phyloP scores from a whole-genome alignment of 2,797 vertebrate genomes.

The Delichon dasypus region DNA sequence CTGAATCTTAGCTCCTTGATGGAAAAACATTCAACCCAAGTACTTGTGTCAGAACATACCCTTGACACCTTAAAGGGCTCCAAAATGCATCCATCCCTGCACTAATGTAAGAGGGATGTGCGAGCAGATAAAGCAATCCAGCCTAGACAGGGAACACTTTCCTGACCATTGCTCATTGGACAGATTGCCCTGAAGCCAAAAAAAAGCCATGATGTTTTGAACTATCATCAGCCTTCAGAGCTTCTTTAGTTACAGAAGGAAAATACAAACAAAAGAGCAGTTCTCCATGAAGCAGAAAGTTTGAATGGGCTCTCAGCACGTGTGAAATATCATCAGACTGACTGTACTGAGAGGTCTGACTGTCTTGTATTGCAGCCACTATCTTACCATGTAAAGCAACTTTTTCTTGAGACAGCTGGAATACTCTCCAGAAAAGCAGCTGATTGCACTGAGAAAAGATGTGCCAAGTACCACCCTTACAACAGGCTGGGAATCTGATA shows the following conservation, averaged over 20 bases:
- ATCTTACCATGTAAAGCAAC: not conserved
- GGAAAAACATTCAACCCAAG: not conserved
- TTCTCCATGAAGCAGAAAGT: not conserved
- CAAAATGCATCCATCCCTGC: not conserved
- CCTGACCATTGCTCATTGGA: not conserved
- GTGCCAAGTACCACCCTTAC: not conserved
- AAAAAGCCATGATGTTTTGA: not conserved
- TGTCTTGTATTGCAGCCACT: not conserved
- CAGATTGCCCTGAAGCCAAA: not conserved
- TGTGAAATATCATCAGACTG: not conserved
- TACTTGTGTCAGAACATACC: not conserved
- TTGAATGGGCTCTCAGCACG: not conserved
- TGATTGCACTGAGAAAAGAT: not conserved
- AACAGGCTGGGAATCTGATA: not conserved
- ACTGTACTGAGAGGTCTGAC: not conserved
- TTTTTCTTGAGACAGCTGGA: not conserved
- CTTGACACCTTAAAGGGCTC: not conserved
- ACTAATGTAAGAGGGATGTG: not conserved
- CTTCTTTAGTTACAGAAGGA: not conserved
- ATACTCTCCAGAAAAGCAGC: not conserved
- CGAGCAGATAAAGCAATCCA: not conserved
- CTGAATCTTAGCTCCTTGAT: not conserved
- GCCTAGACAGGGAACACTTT: not conserved
- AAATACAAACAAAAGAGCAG: not conserved
- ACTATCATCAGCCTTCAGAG: not conserved